These are phyloP conservation scores for Micrasema longulum DNA, from an alignment of 1,140 invertebrate genomes.

Conservation along the genomic window DNA sequence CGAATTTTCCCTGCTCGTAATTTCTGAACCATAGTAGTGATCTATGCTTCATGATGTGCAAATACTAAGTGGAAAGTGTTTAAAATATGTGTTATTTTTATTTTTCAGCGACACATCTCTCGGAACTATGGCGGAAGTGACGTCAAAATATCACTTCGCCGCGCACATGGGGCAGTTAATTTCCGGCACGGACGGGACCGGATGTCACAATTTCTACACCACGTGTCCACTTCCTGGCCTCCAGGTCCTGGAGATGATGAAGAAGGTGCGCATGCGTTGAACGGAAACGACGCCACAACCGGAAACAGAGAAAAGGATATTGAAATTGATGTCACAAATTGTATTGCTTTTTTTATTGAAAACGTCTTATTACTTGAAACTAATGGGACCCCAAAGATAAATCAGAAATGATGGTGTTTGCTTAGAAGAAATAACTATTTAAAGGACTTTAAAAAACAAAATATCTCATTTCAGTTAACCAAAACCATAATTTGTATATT, in stretches of 20 bases:
- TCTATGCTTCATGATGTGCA: background rate
- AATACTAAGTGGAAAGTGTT: no score
- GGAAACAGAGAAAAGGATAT: constrained; percentile 3
- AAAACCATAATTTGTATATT: no score
- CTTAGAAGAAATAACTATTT: no score
- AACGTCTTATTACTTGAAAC: background rate
- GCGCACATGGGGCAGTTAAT: constrained; percentile 86
- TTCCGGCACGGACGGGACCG: constrained; percentile 76
- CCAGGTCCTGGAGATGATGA: constrained; percentile 77
- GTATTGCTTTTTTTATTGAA: background rate
- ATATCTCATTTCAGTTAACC: no score
- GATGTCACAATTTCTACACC: constrained; percentile 80
- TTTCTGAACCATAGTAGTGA: background rate
- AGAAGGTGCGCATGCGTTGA: constrained; percentile 71
- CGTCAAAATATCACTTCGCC: constrained; percentile 83
- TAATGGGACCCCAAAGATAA: background rate
- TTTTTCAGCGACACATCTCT: constrained; percentile 71
- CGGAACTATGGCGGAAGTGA: constrained; percentile 71
- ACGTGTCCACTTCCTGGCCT: constrained; percentile 75
- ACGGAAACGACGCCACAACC: constrained; percentile 1
- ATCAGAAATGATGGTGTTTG: no score
- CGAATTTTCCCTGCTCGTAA: no score
- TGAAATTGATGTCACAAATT: constrained; percentile 1
- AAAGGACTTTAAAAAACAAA: no score
- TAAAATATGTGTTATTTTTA: background rate